Conservation (phyloP, 2,888 invertebrate species). For the Yponomeuta sedellus region DNA sequence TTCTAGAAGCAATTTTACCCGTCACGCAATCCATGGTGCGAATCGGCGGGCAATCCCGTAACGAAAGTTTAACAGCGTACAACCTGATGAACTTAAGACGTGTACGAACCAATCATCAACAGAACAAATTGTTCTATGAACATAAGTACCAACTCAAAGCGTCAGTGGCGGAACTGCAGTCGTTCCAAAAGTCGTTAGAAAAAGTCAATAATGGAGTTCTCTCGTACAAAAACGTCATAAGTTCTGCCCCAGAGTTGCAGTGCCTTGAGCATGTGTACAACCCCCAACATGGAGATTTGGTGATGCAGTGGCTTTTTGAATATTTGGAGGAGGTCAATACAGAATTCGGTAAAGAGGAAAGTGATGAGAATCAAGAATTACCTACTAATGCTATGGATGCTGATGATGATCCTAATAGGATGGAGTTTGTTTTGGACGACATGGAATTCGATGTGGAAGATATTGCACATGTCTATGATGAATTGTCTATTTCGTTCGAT, state of each 20-base stretch:
- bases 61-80: not conserved
- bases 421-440: slow-evolving; percentile 38
- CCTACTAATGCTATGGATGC: slow-evolving; percentile 18
- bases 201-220: slow-evolving; percentile 10
- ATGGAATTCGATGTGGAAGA: slow-evolving; percentile 24
- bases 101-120: not conserved
- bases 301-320: slow-evolving; percentile 50
- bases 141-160: not conserved
- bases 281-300: slow-evolving; percentile 27
- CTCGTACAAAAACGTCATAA: not conserved
- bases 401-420: slow-evolving; percentile 26
- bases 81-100: not conserved
- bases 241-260: not conserved
- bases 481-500: slow-evolving; percentile 31
- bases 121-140: not conserved
- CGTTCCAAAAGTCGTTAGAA: not conserved
- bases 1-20: slow-evolving; percentile 81
- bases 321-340: slow-evolving; percentile 18
- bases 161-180: not conserved
- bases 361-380: slow-evolving; percentile 25
- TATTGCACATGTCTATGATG: slow-evolving; percentile 18
- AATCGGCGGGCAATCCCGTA: slow-evolving; percentile 77
- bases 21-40: slow-evolving; percentile 79
- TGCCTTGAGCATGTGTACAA: not conserved
- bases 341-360: slow-evolving; percentile 22